These are phyloP conservation scores for Himantopus leucocephalus DNA, from an alignment of 2,113 vertebrate species.

Conservation along the genomic window DNA sequence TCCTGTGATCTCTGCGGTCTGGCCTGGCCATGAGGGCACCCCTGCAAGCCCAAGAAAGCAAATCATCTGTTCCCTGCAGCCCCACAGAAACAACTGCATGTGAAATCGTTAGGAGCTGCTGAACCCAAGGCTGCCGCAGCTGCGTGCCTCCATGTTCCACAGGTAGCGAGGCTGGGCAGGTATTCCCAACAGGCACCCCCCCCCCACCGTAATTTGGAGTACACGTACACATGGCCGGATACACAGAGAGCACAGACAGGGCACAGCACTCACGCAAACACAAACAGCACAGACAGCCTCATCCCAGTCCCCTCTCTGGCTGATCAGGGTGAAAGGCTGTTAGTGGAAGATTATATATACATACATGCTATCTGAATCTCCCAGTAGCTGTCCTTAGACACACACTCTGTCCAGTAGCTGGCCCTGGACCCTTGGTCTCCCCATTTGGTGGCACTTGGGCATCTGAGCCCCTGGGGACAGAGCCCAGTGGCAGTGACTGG, in stretches of 20 bases:
- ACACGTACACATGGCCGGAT: fast-evolving
- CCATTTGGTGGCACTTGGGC: background rate
- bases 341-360: background rate
- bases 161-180: background rate
- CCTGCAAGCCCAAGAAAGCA: background rate
- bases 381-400: background rate
- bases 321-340: background rate
- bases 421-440: background rate
- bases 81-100: background rate
- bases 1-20: background rate
- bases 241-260: background rate
- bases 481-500: background rate
- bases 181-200: background rate
- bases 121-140: background rate
- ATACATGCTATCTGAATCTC: background rate
- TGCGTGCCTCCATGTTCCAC: background rate
- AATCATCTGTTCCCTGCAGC: background rate
- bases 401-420: background rate
- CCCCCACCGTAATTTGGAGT: background rate
- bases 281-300: fast-evolving
- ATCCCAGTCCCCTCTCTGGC: background rate
- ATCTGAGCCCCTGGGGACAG: background rate
- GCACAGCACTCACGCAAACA: background rate
- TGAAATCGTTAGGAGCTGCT: background rate
- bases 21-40: background rate